These are phyloP conservation scores for Lissonota sp. DNA, from an alignment of 2,888 invertebrate species.

Conservation along the genomic window DNA sequence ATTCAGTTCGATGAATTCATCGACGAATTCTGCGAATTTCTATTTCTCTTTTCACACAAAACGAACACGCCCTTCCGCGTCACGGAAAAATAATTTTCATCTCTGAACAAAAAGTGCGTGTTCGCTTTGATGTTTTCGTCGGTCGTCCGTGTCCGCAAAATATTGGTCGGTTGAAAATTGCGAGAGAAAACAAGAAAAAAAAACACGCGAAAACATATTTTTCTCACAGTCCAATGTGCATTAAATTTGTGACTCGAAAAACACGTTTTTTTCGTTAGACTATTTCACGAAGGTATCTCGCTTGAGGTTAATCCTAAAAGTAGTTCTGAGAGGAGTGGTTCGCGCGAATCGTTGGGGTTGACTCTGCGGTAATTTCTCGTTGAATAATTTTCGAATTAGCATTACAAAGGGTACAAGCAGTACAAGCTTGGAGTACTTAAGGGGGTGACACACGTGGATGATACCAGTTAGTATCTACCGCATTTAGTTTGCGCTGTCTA, in stretches of 20 bases:
- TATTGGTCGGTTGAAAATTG: slow-evolving; percentile 21
- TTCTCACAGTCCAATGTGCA: not conserved
- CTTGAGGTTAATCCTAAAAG: not conserved
- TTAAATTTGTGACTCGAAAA: not conserved
- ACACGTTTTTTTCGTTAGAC: not conserved
- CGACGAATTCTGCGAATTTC: not conserved
- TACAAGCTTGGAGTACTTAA: slow-evolving; percentile 56
- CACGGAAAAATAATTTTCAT: not conserved
- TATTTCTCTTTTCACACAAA: too few relatives aligned
- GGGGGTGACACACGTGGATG: slow-evolving; percentile 4
- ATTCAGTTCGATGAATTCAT: not conserved
- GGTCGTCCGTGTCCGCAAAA: slow-evolving; percentile 11
- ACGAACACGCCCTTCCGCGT: too few relatives aligned
- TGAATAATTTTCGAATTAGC: slow-evolving; percentile 79
- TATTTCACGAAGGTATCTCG: not conserved
- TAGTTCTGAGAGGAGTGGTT: not conserved
- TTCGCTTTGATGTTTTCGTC: slow-evolving; percentile 30
- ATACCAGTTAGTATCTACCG: not conserved
- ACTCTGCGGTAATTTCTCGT: slow-evolving; percentile 19
- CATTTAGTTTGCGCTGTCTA: not conserved
- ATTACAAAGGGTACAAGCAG: slow-evolving; percentile 76
- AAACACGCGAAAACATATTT: not conserved
- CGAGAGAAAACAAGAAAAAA: not conserved
- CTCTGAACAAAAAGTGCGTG: not conserved
- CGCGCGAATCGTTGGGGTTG: slow-evolving; percentile 19